phyloP scores from a whole-genome alignment of 2,113 vertebrate species.

The Sturnus vulgaris region DNA sequence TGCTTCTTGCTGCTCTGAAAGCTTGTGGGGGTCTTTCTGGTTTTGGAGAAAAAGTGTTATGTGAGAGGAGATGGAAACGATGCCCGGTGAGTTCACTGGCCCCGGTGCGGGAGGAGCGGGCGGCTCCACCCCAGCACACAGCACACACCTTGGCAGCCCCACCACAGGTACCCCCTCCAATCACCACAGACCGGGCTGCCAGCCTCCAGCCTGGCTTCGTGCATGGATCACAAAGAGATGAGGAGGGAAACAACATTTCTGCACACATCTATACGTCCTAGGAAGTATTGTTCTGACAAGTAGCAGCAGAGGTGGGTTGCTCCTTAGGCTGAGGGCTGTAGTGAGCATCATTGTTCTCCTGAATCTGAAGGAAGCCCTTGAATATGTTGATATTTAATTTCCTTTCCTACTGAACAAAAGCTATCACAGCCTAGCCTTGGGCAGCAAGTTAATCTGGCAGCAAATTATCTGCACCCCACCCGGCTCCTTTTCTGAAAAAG shows the following conservation, averaged over 20 bases:
- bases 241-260: neutral
- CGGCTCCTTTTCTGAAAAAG: neutral
- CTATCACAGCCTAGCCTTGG: neutral
- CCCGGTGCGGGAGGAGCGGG: rapidly evolving
- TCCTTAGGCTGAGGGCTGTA: neutral
- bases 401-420: neutral
- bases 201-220: neutral
- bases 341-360: neutral
- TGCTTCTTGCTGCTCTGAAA: slow-evolving; percentile 75
- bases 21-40: slow-evolving; percentile 73
- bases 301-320: neutral
- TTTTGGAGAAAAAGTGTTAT: neutral
- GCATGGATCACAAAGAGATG: neutral
- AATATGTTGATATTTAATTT: neutral
- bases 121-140: neutral
- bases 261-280: rapidly evolving
- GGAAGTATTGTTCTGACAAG: neutral
- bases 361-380: neutral
- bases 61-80: neutral
- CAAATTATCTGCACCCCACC: neutral
- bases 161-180: no score
- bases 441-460: neutral
- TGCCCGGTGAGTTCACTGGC: rapidly evolving
- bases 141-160: neutral
- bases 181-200: neutral